Evolutionary conservation across 2,113 vertebrate genomes (phyloP).

Genomic region (Nothoprocta perdicaria): DNA sequence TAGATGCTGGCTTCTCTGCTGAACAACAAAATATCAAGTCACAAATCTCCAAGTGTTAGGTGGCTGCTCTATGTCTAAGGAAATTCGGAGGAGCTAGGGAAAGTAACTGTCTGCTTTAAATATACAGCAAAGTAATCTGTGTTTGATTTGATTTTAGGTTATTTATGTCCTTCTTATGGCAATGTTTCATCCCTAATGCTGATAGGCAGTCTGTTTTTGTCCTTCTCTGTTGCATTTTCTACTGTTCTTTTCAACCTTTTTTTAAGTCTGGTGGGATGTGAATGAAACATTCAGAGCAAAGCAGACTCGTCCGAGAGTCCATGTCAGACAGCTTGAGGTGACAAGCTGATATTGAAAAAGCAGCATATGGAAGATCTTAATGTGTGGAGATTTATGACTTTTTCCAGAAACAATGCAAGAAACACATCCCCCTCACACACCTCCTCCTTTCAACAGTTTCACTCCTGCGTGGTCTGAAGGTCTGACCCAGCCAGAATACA

Average conservation of each 20-base stretch:
- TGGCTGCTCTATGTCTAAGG: background rate
- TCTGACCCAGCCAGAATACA: background rate
- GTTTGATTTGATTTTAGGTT: background rate
- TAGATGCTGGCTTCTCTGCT: background rate
- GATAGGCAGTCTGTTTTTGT: background rate
- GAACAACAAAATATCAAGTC: background rate
- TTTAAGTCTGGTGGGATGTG: background rate
- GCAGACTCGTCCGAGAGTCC: background rate
- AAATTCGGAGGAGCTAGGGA: background rate
- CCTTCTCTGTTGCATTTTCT: background rate
- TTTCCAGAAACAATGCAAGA: slow-evolving; percentile 1
- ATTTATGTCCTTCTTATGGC: background rate
- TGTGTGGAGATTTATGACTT: background rate
- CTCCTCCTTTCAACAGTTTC: slow-evolving; percentile 37
- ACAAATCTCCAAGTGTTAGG: background rate
- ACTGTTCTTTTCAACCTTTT: background rate
- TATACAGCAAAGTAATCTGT: background rate
- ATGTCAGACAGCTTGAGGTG: slow-evolving; percentile 3
- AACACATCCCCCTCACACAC: slow-evolving; percentile 12
- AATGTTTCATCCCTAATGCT: background rate
- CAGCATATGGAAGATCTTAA: slow-evolving; percentile 13
- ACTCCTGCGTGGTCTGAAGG: background rate
- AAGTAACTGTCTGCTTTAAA: background rate
- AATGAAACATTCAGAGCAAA: background rate
- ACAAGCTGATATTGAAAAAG: slow-evolving; percentile 36